Conservation (phyloP, 2,113 vertebrate species). For the Boleophthalmus pectinirostris region DNA sequence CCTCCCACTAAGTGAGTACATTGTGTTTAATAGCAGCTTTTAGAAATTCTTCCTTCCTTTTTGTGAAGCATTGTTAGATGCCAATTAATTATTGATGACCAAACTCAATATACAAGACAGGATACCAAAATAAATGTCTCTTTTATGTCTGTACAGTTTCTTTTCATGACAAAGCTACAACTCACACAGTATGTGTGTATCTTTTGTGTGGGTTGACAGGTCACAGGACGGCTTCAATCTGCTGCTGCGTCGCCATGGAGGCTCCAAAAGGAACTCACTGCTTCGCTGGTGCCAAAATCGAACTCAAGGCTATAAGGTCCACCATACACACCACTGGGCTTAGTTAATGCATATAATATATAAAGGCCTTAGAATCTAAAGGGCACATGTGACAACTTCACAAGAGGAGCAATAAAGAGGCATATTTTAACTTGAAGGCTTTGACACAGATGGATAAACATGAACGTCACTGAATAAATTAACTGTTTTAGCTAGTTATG, state of each 20-base stretch:
- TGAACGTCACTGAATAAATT: neutral
- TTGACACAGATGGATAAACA: neutral
- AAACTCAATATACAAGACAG: neutral
- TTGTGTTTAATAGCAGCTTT: neutral
- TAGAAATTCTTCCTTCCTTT: neutral
- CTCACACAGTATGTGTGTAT: neutral
- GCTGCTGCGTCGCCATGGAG: constrained; percentile 79
- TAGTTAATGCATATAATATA: neutral
- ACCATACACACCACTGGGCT: neutral
- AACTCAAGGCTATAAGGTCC: constrained; percentile 81
- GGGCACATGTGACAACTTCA: neutral
- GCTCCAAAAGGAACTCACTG: constrained; percentile 81
- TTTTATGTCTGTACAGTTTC: neutral
- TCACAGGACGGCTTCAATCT: constrained; percentile 77
- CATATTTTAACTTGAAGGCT: neutral
- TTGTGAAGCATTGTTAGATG: neutral
- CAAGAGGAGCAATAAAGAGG: neutral
- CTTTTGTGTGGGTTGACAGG: constrained; percentile 43
- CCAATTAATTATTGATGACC: neutral
- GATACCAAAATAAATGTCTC: neutral
- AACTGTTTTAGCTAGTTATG: neutral
- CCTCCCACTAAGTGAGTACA: constrained; percentile 62
- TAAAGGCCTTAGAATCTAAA: neutral
- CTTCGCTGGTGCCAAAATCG: constrained; percentile 82
- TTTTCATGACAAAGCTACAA: neutral